phyloP scores from a whole-genome alignment of 1,140 invertebrate genomes.

The Oryzaephilus surinamensis region DNA sequence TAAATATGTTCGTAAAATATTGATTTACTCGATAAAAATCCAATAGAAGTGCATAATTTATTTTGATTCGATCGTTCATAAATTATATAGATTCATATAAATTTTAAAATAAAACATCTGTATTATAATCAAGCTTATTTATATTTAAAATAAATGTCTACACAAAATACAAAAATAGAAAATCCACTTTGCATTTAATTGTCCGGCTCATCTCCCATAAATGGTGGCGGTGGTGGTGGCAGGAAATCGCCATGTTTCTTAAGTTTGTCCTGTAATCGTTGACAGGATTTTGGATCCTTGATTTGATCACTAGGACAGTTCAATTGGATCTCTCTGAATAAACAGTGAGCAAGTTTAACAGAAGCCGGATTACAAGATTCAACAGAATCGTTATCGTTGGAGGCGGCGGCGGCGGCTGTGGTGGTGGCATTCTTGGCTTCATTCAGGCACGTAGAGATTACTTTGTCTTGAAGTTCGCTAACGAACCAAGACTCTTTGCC shows the following conservation, averaged over 20 bases:
- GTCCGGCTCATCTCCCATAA: no score
- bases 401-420: no score
- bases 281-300: constrained; percentile 29
- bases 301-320: constrained; percentile 34
- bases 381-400: constrained; percentile 15
- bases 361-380: constrained; percentile 28
- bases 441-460: constrained; percentile 28
- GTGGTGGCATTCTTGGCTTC: constrained; percentile 25
- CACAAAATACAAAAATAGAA: no score
- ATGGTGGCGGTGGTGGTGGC: constrained; percentile 11
- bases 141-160: no score
- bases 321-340: constrained; percentile 34
- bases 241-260: constrained; percentile 22
- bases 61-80: no score
- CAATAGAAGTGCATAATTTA: no score
- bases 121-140: no score
- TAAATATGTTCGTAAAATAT: no score
- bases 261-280: constrained; percentile 28
- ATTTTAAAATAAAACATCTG: no score
- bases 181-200: no score
- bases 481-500: constrained; percentile 29
- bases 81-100: no score
- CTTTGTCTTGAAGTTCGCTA: constrained; percentile 22
- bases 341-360: constrained; percentile 31
- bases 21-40: no score